These are phyloP conservation scores for Oncorhynchus mykiss DNA, from an alignment of 2,113 vertebrate genomes.

Conservation along the genomic window DNA sequence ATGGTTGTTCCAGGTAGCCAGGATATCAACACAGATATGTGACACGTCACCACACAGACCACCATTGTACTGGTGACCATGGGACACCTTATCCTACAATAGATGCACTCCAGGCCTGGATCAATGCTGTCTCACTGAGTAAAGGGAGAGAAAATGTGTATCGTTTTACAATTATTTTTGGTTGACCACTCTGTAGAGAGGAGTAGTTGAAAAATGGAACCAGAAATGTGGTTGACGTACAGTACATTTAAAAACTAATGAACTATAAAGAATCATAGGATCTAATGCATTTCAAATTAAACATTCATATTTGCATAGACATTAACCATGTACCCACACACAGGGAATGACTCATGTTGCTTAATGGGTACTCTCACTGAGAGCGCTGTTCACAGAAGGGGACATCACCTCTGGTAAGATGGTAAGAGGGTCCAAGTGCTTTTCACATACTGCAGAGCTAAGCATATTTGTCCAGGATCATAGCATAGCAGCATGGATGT, in stretches of 20 bases:
- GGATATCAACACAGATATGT: slow-evolving; percentile 37
- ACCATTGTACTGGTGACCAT: slow-evolving; percentile 56
- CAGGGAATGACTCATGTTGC: slow-evolving; percentile 66
- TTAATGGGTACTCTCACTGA: slow-evolving; percentile 68
- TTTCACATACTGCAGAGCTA: slow-evolving; percentile 44
- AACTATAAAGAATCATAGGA: neutral
- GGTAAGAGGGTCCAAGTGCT: slow-evolving; percentile 71
- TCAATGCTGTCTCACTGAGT: slow-evolving; percentile 35
- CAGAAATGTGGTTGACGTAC: neutral
- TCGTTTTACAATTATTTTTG: slow-evolving; percentile 15
- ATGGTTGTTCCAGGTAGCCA: slow-evolving; percentile 33
- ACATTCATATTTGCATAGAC: slow-evolving; percentile 41
- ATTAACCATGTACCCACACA: slow-evolving; percentile 49
- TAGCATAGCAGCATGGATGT: slow-evolving; percentile 55
- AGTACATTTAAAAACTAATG: neutral
- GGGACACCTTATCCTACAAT: slow-evolving; percentile 42
- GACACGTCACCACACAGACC: slow-evolving; percentile 52
- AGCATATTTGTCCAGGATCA: slow-evolving; percentile 34
- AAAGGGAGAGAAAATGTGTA: slow-evolving; percentile 14
- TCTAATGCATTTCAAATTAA: slow-evolving; percentile 45
- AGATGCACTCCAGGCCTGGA: slow-evolving; percentile 37
- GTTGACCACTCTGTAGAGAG: neutral
- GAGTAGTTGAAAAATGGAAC: neutral
- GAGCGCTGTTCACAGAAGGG: slow-evolving; percentile 70
- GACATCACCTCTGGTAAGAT: slow-evolving; percentile 57